Evolutionary conservation across 1,140 invertebrate species (phyloP), one percentile per base, ranked within the genome.

Genomic region (Pseudomyrmex cubaensis): DNA sequence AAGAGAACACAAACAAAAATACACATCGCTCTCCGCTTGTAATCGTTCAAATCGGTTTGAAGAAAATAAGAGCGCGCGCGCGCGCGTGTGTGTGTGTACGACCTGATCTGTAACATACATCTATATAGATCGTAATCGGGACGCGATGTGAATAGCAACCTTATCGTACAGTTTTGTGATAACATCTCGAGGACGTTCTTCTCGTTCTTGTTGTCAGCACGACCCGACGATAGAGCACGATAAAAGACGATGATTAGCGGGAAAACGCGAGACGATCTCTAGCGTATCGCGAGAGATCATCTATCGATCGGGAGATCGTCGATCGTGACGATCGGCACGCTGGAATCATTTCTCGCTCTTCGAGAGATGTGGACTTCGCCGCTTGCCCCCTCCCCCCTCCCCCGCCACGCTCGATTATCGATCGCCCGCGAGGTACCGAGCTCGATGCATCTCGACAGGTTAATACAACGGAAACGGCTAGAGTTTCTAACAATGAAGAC

Each of bases 191-290:
- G 50, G 80, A 77, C 56, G 17, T 88, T 88, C 64, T 61, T 35
- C 35, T 35, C 35, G 35, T 35, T 25, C 25, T 25, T 70, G 83
- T 84, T 86, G 62, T 87, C 64, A 57, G n/a, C 50, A 10, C 13
- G 54, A 66, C n/a, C 20, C n/a, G 12, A 15, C 57, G 78, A 89
- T 86, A 83, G 76, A 85, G 74, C 57, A 46, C 57, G 72, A 82
- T 84, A 90, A 90, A 85, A 85, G 76, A 88, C 73, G 67, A 85
- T 69, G 87, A 85, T 88, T 85, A 88, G 64, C 57, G n/a, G 22
- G 69, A 52, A 73, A 20, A 35, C 17, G 22, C 2, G 20, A 10
- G 50, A 25, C 25, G n/a, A 63, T 66, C 87, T 85, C 0, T 25
- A 25, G 20, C 20, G 20, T 20, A 88, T 87, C 86, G 70, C 62